Percentiles rank a stretch among this genome's conserved stretches.
Evolutionary conservation across 2,888 invertebrate genomes (phyloP).

Genomic region (Panopea generosa): DNA sequence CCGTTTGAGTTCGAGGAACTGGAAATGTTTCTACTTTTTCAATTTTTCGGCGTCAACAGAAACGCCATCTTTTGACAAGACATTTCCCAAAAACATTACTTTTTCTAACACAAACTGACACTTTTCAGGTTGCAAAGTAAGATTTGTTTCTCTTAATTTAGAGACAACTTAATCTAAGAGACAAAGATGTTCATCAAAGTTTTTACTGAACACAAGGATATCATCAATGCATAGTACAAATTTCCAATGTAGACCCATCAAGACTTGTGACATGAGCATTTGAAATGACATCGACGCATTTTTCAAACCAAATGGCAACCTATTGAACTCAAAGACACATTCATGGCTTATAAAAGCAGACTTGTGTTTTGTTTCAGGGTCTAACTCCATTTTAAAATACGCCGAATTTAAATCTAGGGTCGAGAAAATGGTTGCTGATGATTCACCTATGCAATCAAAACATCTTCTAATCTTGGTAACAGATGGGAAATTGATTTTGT

Average conservation of each 20-base stretch:
- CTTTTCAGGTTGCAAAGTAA: slow-evolving; percentile 44
- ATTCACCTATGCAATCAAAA: too few relatives aligned
- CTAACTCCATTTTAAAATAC: too few relatives aligned
- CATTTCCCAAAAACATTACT: slow-evolving; percentile 63
- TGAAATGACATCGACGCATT: too few relatives aligned
- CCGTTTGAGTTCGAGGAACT: slow-evolving; percentile 51
- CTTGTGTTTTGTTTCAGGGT: too few relatives aligned
- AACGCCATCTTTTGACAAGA: slow-evolving; percentile 63
- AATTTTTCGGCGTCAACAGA: slow-evolving; percentile 52
- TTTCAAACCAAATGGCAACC: too few relatives aligned
- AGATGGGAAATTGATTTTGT: too few relatives aligned
- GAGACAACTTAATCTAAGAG: slow-evolving; percentile 49
- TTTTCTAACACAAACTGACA: slow-evolving; percentile 61
- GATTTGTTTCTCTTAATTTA: slow-evolving; percentile 41
- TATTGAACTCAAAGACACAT: too few relatives aligned
- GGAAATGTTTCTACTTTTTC: slow-evolving; percentile 47
- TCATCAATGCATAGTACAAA: slow-evolving; percentile 64
- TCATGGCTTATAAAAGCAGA: too few relatives aligned
- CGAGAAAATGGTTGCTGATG: too few relatives aligned
- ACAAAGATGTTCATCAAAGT: slow-evolving; percentile 60
- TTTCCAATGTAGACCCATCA: slow-evolving; percentile 66
- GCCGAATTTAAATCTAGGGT: too few relatives aligned
- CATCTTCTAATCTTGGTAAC: too few relatives aligned
- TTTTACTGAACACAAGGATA: slow-evolving; percentile 52
- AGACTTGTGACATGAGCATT: too few relatives aligned